These are phyloP conservation scores for Volucella bombylans DNA, from an alignment of 2,888 invertebrate genomes.

Conservation along the genomic window DNA sequence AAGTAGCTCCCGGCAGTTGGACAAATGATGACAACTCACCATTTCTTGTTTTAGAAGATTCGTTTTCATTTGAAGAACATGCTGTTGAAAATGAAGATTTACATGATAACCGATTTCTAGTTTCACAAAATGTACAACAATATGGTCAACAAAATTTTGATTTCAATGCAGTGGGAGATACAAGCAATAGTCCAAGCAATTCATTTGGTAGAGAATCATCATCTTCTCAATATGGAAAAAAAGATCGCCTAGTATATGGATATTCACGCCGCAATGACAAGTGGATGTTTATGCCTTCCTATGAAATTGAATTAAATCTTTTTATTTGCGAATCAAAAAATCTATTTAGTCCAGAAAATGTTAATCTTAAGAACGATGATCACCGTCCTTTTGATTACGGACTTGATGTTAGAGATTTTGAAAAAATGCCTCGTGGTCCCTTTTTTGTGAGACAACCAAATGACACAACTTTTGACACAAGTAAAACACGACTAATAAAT, in stretches of 20 bases:
- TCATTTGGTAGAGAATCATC: conserved; percentile 76
- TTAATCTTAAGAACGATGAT: conserved; percentile 89
- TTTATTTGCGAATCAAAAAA: conserved; percentile 90
- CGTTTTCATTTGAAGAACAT: conserved; percentile 88
- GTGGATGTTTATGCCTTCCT: conserved; percentile 93
- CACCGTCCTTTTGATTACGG: conserved; percentile 93
- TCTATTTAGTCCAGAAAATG: conserved; percentile 84
- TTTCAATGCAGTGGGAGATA: conserved; percentile 51
- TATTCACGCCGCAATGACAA: conserved; percentile 88
- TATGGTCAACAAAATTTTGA: conserved; percentile 47
- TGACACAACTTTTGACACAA: conserved; percentile 92
- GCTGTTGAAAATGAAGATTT: conserved; percentile 81
- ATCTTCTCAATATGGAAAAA: conserved; percentile 82
- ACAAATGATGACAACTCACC: conserved; percentile 93
- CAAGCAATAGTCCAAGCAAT: conserved; percentile 78
- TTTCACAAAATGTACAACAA: conserved; percentile 74
- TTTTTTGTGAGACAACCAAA: conserved; percentile 93
- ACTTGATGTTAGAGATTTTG: conserved; percentile 90
- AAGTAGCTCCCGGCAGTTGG: conserved; percentile 90
- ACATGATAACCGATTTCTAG: conserved; percentile 81
- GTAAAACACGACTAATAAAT: conserved; percentile 87
- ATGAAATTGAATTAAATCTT: conserved; percentile 89
- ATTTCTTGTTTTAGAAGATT: conserved; percentile 90
- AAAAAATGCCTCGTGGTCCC: conserved; percentile 93
- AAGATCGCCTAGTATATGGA: conserved; percentile 91